phyloP scores from a whole-genome alignment of 2,797 vertebrate genomes.

The Austrolebias charrua region DNA sequence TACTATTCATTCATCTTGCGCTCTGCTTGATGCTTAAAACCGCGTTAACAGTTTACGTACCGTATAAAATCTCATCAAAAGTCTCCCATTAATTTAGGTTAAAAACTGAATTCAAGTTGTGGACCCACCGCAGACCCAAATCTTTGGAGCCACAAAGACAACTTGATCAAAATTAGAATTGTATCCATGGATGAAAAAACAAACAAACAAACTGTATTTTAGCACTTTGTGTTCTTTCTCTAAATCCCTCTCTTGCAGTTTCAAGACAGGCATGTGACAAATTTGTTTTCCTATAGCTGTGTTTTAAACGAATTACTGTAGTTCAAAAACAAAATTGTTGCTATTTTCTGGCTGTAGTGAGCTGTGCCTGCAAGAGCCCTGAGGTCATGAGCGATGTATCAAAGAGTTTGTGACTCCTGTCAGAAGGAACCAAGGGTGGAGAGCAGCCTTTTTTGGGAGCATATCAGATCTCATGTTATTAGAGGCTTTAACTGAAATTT shows the following conservation, averaged over 20 bases:
- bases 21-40: too few species aligned
- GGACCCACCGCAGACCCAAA: not conserved
- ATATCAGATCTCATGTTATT: conserved; percentile 61
- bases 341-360: conserved; percentile 17
- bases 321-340: conserved; percentile 20
- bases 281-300: conserved; percentile 2
- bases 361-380: conserved; percentile 17
- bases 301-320: conserved; percentile 3
- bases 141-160: not conserved
- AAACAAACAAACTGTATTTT: not conserved
- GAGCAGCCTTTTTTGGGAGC: conserved; percentile 48
- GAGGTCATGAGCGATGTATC: conserved; percentile 42
- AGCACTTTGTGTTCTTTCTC: not conserved
- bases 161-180: not conserved
- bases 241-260: not conserved
- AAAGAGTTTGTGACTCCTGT: conserved; percentile 47
- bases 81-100: not conserved
- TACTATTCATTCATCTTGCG: too few species aligned
- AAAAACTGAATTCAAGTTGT: not conserved
- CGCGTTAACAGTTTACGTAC: too few species aligned
- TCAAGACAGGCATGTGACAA: conserved; percentile 5
- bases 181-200: not conserved
- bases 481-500: conserved; percentile 53
- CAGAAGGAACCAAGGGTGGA: conserved; percentile 54
- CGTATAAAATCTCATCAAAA: too few species aligned